Conservation (phyloP, 2,888 invertebrate species). For the Coleophora deauratella region DNA sequence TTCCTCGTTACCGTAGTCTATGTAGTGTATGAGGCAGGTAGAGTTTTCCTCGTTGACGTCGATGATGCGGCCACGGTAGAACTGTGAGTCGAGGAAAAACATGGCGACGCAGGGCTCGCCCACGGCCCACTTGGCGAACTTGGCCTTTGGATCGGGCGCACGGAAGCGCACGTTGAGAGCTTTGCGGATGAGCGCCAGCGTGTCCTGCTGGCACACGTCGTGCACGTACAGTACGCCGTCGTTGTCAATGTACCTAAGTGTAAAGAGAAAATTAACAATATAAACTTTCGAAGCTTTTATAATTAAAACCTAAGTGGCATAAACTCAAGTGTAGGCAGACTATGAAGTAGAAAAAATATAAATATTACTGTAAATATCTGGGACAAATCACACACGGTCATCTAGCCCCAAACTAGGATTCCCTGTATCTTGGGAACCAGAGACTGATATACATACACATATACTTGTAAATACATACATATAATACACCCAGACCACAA, state of each 20-base stretch:
- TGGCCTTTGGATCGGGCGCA: conserved; percentile 51
- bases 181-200: conserved; percentile 63
- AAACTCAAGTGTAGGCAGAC: no score
- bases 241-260: conserved; percentile 52
- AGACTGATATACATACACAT: no score
- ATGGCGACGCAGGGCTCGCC: conserved; percentile 81
- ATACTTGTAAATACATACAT: no score
- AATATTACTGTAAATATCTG: no score
- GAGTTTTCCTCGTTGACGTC: conserved; percentile 48
- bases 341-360: no score
- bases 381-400: no score
- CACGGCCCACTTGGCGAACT: conserved; percentile 69
- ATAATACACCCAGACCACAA: no score
- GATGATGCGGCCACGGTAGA: conserved; percentile 80
- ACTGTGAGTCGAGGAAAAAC: conserved; percentile 77
- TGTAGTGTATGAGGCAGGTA: conserved; percentile 76
- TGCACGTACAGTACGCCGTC: conserved; percentile 63
- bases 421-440: no score
- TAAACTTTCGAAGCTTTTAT: no score
- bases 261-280: conserved; percentile 1
- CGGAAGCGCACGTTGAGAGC: conserved; percentile 63
- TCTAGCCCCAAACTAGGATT: no score
- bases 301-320: no score
- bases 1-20: conserved; percentile 90
- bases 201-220: conserved; percentile 40